phyloP scores from a whole-genome alignment of 2,113 vertebrate genomes.

The human (Homo sapiens) region GRCh38 chr1:155980001-155980500 shows the following conservation, averaged over 20 bases:
- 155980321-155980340: neutral
- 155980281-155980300: neutral
- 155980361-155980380: neutral
- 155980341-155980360: neutral
- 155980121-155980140: neutral
- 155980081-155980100: neutral
- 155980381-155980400: neutral
- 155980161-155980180: conserved; percentile 37
- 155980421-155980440: neutral
- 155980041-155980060: neutral
- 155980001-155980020: neutral
- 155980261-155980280: neutral
- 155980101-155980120: neutral
- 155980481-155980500: neutral
- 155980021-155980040: neutral
- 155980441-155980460: neutral
- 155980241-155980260: conserved; percentile 23
- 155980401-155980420: neutral
- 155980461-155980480: neutral
- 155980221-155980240: neutral
- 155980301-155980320: conserved; percentile 7
- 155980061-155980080: neutral
- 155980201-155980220: conserved; percentile 17
- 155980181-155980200: neutral
- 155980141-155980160: conserved; percentile 61